These are phyloP conservation scores for Medauroidea extradentata DNA, from an alignment of 1,140 invertebrate species.

Conservation along the genomic window DNA sequence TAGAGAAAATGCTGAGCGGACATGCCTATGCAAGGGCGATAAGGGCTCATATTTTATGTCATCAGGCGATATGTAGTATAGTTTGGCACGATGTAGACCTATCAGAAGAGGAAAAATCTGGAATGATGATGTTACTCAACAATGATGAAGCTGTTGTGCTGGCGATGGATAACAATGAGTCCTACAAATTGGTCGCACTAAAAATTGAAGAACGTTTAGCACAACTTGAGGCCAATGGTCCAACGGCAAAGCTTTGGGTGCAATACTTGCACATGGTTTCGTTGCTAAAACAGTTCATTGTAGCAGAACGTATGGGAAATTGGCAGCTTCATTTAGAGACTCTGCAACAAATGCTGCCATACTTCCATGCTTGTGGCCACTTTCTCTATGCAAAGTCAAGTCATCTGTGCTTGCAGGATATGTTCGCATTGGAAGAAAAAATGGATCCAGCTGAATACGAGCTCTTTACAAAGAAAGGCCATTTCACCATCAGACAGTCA, in stretches of 20 bases:
- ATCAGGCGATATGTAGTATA: slow-evolving; percentile 29
- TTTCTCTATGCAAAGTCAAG: too few relatives aligned
- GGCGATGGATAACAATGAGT: slow-evolving; percentile 32
- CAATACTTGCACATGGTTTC: too few relatives aligned
- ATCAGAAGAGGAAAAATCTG: neutral
- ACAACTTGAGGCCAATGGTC: too few relatives aligned
- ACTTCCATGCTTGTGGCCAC: too few relatives aligned
- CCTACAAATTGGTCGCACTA: too few relatives aligned
- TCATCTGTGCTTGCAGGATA: slow-evolving; percentile 45
- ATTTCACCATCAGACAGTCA: slow-evolving; percentile 38
- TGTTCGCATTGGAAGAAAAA: slow-evolving; percentile 28
- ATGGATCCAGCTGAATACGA: slow-evolving; percentile 36
- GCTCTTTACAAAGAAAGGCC: slow-evolving; percentile 35
- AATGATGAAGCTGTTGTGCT: neutral
- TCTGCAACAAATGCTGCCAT: too few relatives aligned
- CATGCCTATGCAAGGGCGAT: slow-evolving; percentile 36
- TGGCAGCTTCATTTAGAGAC: too few relatives aligned
- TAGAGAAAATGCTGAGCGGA: slow-evolving; percentile 40
- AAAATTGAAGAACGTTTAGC: too few relatives aligned
- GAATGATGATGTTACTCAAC: neutral
- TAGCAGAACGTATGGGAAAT: too few relatives aligned
- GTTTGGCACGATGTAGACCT: slow-evolving; percentile 18
- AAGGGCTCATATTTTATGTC: slow-evolving; percentile 36
- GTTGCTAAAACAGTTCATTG: too few relatives aligned
- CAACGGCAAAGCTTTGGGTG: too few relatives aligned